Percentiles rank a stretch among this genome's conserved stretches.
These are phyloP conservation scores for Penelope pileata DNA, from an alignment of 2,113 vertebrate genomes.

Conservation along the genomic window DNA sequence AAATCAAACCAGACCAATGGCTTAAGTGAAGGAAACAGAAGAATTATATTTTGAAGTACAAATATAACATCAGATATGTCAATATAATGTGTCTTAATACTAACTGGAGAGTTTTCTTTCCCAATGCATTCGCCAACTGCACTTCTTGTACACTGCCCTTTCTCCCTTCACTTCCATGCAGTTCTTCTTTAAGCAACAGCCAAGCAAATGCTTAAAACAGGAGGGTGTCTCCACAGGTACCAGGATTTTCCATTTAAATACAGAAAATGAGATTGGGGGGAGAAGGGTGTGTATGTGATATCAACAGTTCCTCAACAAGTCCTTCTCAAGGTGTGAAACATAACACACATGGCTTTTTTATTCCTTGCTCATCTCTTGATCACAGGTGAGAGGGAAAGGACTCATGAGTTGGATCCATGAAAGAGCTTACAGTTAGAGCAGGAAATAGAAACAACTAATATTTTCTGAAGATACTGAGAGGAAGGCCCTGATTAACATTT, in stretches of 20 bases:
- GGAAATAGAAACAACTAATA: not conserved
- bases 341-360: not conserved
- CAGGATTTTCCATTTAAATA: conserved; percentile 33
- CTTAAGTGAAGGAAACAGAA: not conserved
- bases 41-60: not conserved
- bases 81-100: not conserved
- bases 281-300: not conserved
- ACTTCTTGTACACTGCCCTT: not conserved
- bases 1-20: not conserved
- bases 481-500: not conserved
- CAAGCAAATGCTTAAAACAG: not conserved
- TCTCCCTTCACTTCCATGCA: not conserved
- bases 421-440: not conserved
- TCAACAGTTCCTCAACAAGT: not conserved
- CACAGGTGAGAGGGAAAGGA: not conserved
- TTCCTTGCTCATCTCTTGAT: conserved; percentile 29
- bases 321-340: not conserved
- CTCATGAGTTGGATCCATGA: not conserved
- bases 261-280: not conserved
- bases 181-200: not conserved
- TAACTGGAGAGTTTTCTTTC: not conserved
- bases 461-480: not conserved
- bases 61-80: not conserved
- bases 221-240: not conserved
- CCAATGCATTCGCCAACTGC: not conserved